These are phyloP conservation scores for Calidris pygmaea DNA, from an alignment of 2,113 vertebrate genomes.

Conservation along the genomic window DNA sequence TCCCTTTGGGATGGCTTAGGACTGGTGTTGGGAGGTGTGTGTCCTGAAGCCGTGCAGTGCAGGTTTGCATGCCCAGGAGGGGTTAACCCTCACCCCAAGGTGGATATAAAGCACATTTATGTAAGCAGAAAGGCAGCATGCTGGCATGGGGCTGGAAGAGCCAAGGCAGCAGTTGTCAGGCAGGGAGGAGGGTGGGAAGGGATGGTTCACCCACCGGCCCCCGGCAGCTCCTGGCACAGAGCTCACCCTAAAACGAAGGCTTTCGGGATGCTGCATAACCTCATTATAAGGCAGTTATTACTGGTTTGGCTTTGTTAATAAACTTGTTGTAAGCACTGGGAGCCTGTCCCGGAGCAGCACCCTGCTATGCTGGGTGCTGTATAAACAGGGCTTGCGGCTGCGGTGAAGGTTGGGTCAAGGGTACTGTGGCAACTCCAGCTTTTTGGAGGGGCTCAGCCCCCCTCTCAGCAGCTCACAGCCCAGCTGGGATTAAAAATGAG, in stretches of 20 bases:
- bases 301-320: conserved; percentile 37
- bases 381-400: not conserved
- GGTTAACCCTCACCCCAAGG: not conserved
- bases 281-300: not conserved
- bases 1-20: not conserved
- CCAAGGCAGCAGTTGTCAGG: rapidly evolving
- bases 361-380: not conserved
- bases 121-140: not conserved
- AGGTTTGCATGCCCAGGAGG: not conserved
- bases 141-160: not conserved
- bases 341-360: not conserved
- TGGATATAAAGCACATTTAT: not conserved
- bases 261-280: not conserved
- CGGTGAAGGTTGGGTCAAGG: conserved; percentile 19
- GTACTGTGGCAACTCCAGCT: not conserved
- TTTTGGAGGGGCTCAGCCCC: not conserved
- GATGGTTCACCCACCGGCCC: not conserved
- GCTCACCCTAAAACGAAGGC: not conserved
- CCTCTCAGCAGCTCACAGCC: not conserved
- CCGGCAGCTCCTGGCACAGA: not conserved
- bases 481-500: not conserved
- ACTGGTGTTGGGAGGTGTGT: not conserved
- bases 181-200: not conserved
- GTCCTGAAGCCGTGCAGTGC: not conserved
- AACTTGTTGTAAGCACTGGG: not conserved